Conservation (phyloP, 2,888 invertebrate genomes). For the Machimus atricapillus region DNA sequence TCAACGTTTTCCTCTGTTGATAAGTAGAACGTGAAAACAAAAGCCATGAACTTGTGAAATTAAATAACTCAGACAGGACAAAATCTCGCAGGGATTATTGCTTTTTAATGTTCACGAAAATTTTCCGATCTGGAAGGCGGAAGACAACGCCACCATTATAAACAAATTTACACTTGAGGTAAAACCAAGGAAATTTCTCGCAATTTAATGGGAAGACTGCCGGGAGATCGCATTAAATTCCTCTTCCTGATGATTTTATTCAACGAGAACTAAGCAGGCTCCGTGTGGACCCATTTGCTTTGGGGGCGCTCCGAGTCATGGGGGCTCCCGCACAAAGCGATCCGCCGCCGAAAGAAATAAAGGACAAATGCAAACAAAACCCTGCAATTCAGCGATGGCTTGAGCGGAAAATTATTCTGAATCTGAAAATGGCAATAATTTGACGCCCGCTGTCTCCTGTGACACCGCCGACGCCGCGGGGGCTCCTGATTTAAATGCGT, state of each 20-base stretch:
- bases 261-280: background rate
- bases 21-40: background rate
- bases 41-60: background rate
- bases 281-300: background rate
- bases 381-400: background rate
- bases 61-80: background rate
- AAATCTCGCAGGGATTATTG: background rate
- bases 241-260: background rate
- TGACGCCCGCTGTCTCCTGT: background rate
- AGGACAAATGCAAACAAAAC: background rate
- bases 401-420: background rate
- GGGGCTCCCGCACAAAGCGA: background rate
- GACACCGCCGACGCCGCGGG: background rate
- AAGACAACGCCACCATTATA: background rate
- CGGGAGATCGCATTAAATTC: background rate
- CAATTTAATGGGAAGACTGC: background rate
- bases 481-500: background rate
- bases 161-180: background rate
- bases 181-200: background rate
- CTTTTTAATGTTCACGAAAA: background rate
- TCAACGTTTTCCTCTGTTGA: background rate
- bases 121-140: background rate
- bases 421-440: background rate
- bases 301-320: background rate
- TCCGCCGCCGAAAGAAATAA: background rate